Percentiles rank a stretch among this genome's conserved stretches.
phyloP scores from a whole-genome alignment of 1,140 invertebrate genomes.

The Cotesia typhae region DNA sequence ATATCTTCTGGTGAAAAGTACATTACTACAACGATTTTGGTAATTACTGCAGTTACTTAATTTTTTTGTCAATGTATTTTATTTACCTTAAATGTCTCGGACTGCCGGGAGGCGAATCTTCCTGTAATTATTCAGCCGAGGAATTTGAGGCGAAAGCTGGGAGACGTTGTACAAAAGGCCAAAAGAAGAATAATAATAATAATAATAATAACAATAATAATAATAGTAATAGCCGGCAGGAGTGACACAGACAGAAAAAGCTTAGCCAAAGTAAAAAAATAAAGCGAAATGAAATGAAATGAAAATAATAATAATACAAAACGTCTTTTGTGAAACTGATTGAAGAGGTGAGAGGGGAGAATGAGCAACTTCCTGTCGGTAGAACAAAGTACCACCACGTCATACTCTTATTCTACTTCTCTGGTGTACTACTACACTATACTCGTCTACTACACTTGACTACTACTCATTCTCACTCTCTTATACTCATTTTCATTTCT shows the following conservation, averaged over 20 bases:
- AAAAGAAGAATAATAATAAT: no score
- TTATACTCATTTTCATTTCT: no score
- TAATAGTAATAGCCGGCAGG: no score
- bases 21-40: neutral
- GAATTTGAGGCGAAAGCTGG: neutral
- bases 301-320: no score
- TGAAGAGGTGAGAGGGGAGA: slow-evolving; percentile 10
- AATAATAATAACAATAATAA: no score
- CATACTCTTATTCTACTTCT: neutral
- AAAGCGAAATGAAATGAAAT: neutral
- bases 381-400: neutral
- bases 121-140: neutral
- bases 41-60: neutral
- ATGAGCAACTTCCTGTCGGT: slow-evolving; percentile 11
- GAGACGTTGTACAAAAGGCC: neutral
- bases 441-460: no score
- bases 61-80: slow-evolving; percentile 10
- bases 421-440: no score
- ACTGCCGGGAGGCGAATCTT: neutral
- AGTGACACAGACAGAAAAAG: no score
- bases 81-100: slow-evolving; percentile 5
- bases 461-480: no score
- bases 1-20: slow-evolving; percentile 2
- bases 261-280: neutral
- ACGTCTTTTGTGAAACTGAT: slow-evolving; percentile 12